Conservation (phyloP, 30 jellyfish, hydroid and myxozoan genomes). For the Pseudorhiza aurosa region DNA sequence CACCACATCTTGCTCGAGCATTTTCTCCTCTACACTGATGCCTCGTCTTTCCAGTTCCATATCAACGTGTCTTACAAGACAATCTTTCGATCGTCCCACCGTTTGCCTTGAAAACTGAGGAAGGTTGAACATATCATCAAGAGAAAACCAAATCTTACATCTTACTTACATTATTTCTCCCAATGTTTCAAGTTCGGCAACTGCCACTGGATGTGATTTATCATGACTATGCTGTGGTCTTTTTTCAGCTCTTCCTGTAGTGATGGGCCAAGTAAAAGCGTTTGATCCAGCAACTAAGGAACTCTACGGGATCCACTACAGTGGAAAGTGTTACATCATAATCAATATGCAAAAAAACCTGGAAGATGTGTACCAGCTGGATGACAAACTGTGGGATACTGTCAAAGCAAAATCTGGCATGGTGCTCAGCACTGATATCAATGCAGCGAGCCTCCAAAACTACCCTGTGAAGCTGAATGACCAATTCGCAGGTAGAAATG, state of each 20-base stretch:
- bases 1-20: no score
- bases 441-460: neutral
- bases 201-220: no score
- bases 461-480: constrained; percentile 8
- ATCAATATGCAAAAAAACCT: neutral
- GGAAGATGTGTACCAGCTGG: constrained; percentile 5
- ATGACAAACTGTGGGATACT: neutral
- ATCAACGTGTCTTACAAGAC: no score
- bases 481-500: no score
- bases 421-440: neutral
- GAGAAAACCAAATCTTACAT: no score
- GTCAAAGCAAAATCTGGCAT: neutral
- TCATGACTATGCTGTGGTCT: neutral
- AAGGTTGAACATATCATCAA: no score
- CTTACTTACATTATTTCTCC: no score
- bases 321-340: neutral
- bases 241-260: constrained; percentile 14
- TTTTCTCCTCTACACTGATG: no score
- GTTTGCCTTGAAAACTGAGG: no score
- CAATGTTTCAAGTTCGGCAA: no score
- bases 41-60: no score
- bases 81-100: no score
- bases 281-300: neutral
- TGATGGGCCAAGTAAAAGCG: constrained; percentile 3
- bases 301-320: constrained; percentile 1